A percentile compares a stretch with the other conserved stretches of the same genome.
These are phyloP conservation scores for Seriola rivoliana DNA, from an alignment of 2,113 vertebrate genomes.

Conservation along the genomic window DNA sequence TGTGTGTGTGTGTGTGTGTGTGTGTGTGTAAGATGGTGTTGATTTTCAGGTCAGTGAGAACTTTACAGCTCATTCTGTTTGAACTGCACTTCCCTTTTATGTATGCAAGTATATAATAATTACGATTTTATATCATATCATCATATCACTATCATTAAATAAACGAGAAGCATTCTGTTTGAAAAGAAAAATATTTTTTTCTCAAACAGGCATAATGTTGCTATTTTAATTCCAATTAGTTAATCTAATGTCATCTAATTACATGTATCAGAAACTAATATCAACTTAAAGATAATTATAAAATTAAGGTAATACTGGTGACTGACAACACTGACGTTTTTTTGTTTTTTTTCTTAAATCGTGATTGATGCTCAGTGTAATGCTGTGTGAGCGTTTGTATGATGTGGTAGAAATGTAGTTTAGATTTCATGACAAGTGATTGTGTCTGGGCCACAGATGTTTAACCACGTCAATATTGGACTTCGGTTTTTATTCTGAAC, in stretches of 20 bases:
- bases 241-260: neutral
- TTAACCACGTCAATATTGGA: slow-evolving; percentile 42
- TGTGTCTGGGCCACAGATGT: slow-evolving; percentile 69
- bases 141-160: neutral
- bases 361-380: slow-evolving; percentile 51
- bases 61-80: slow-evolving; percentile 2
- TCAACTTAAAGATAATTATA: neutral
- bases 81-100: neutral
- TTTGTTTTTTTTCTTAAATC: neutral
- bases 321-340: slow-evolving; percentile 2
- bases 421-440: slow-evolving; percentile 63
- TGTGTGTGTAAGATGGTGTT: neutral
- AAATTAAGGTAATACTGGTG: neutral
- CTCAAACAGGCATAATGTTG: neutral
- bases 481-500: slow-evolving; percentile 13
- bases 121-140: neutral
- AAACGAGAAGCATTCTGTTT: neutral
- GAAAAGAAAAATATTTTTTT: neutral
- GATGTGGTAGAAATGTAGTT: slow-evolving; percentile 61
- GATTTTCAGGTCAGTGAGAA: slow-evolving; percentile 27
- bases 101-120: neutral
- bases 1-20: slow-evolving; percentile 14
- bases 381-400: slow-evolving; percentile 43
- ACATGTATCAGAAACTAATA: neutral
- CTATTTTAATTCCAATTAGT: neutral